These are phyloP conservation scores for Cheirogaleus major DNA, from an alignment of 2,797 vertebrate genomes.

Conservation along the genomic window DNA sequence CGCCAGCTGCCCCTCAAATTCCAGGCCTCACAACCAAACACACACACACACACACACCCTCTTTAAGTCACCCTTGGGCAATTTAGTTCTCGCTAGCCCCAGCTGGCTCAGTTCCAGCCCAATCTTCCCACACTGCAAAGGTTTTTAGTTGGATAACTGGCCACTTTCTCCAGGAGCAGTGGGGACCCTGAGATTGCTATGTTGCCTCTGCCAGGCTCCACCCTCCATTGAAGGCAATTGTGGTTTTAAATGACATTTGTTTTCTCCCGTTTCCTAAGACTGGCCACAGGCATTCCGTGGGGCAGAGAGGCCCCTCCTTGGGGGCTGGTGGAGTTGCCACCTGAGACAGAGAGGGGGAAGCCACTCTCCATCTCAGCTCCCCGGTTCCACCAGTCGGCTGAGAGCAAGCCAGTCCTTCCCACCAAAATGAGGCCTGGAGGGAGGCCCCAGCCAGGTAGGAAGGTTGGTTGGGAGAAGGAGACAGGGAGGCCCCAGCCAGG, in stretches of 20 bases:
- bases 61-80: not conserved
- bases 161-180: not conserved
- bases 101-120: not conserved
- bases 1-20: not conserved
- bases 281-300: not conserved
- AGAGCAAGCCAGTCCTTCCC: not conserved
- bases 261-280: not conserved
- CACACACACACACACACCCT: not conserved
- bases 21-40: not conserved
- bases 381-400: not conserved
- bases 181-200: no score
- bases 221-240: not conserved
- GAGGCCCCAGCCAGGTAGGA: not conserved
- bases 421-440: not conserved
- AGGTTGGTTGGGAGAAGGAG: not conserved
- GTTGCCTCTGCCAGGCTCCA: not conserved
- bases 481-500: not conserved
- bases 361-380: not conserved
- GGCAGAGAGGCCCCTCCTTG: not conserved
- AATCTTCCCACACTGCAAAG: not conserved
- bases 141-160: not conserved
- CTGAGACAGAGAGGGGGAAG: not conserved
- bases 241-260: not conserved
- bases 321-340: no score
- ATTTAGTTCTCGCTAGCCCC: not conserved